A percentile compares a stretch with the other conserved stretches of the same genome.
These are phyloP conservation scores for Macaria liturata DNA, from an alignment of 2,888 invertebrate species.

Conservation along the genomic window DNA sequence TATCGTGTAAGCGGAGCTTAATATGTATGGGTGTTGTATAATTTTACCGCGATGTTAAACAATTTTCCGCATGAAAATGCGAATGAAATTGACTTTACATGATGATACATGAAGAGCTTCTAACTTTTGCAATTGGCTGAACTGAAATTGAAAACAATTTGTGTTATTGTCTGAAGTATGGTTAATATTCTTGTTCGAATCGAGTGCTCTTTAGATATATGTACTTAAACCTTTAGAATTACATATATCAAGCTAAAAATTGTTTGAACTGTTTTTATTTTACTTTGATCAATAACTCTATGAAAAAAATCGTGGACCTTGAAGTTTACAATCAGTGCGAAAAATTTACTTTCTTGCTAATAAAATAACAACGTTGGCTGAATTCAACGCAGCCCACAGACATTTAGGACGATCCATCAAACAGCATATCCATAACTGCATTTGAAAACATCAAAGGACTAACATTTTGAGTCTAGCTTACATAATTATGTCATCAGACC, in stretches of 20 bases:
- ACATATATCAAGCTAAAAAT: too few relatives aligned
- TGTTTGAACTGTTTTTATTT: too few relatives aligned
- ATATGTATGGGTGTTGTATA: constrained; percentile 25
- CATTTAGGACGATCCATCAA: too few relatives aligned
- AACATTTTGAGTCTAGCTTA: constrained; percentile 59
- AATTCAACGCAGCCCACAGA: too few relatives aligned
- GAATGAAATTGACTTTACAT: constrained; percentile 12
- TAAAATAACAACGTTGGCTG: too few relatives aligned
- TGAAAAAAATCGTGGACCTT: too few relatives aligned
- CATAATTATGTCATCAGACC: constrained; percentile 72
- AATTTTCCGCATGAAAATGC: constrained; percentile 15
- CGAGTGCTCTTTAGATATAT: too few relatives aligned
- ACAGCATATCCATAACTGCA: constrained; percentile 43
- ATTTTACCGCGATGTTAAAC: constrained; percentile 25
- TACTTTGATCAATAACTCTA: too few relatives aligned
- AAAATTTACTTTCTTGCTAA: too few relatives aligned
- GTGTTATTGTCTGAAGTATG: not conserved
- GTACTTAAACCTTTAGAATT: too few relatives aligned
- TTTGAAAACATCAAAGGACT: constrained; percentile 65
- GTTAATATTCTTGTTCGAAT: too few relatives aligned
- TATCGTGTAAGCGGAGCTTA: constrained; percentile 41
- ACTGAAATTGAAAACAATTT: not conserved
- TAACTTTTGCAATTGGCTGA: constrained; percentile 8
- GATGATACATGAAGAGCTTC: constrained; percentile 4
- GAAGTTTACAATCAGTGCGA: too few relatives aligned